phyloP scores from a whole-genome alignment of 2,797 vertebrate genomes.

The Parambassis ranga region DNA sequence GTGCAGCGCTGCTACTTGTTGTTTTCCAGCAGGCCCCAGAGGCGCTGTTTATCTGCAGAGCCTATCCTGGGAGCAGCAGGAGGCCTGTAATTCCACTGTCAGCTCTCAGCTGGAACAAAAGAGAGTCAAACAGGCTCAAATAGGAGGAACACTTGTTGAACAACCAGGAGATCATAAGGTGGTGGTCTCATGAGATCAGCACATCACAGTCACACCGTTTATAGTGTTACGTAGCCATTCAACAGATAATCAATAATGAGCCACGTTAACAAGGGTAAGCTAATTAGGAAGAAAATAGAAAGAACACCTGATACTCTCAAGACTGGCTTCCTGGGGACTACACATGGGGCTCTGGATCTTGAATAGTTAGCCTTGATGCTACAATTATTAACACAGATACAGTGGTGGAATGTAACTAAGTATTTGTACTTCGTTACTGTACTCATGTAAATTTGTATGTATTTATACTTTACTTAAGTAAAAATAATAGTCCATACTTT shows the following conservation, averaged over 20 bases:
- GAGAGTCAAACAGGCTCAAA: conserved; percentile 26
- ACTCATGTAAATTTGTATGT: too few relatives aligned
- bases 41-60: conserved; percentile 7
- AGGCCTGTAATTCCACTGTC: conserved; percentile 19
- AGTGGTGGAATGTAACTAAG: too few relatives aligned
- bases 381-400: too few relatives aligned
- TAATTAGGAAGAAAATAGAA: conserved; percentile 9
- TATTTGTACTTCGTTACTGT: too few relatives aligned
- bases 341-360: background rate
- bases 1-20: background rate
- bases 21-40: background rate
- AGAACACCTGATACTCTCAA: conserved; percentile 2
- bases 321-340: background rate
- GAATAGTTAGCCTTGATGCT: too few relatives aligned
- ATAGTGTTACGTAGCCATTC: conserved; percentile 25
- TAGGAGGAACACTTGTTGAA: conserved; percentile 13
- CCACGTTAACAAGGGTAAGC: background rate
- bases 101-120: conserved; percentile 35
- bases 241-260: conserved; percentile 19
- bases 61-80: conserved; percentile 43
- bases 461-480: too few relatives aligned
- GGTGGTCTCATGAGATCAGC: conserved; percentile 37
- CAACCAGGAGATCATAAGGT: conserved; percentile 19
- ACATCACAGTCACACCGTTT: conserved; percentile 33
- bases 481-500: too few relatives aligned